Evolutionary conservation across 2,888 invertebrate species (phyloP).

Genomic region (Nomada goodeniana): DNA sequence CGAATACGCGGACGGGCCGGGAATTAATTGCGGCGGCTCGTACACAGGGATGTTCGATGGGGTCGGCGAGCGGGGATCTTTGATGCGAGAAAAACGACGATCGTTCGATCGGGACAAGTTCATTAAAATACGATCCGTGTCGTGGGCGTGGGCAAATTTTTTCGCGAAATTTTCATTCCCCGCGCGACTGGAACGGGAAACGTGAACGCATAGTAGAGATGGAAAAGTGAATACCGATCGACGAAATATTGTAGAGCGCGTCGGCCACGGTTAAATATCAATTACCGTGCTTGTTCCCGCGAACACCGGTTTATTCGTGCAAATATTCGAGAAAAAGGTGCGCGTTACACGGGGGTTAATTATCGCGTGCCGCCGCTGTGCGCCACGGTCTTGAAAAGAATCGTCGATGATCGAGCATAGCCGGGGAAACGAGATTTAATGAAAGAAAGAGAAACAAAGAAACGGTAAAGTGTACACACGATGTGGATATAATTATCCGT

Average conservation of each 20-base stretch:
- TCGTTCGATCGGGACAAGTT: conserved; percentile 16
- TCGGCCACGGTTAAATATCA: conserved; percentile 40
- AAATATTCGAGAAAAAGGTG: background rate
- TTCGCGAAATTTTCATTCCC: conserved; percentile 20
- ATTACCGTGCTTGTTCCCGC: conserved; percentile 15
- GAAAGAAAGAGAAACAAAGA: background rate
- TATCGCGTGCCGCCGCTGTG: background rate
- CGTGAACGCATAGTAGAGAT: background rate
- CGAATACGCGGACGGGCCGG: background rate
- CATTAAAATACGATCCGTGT: conserved; percentile 34
- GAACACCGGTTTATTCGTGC: conserved; percentile 18
- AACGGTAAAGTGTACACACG: background rate
- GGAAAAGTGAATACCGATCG: conserved; percentile 33
- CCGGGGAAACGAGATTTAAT: background rate
- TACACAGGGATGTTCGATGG: background rate
- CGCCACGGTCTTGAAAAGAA: conserved; percentile 2
- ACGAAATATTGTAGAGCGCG: conserved; percentile 20
- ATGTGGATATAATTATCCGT: background rate
- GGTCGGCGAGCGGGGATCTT: background rate
- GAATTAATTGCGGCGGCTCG: conserved; percentile 38
- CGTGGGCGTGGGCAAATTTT: conserved; percentile 13
- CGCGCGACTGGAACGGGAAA: background rate
- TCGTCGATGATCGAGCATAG: background rate
- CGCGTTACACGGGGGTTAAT: conserved; percentile 19
- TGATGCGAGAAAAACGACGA: background rate